Percentiles rank a stretch among this genome's conserved stretches.
Conservation (phyloP, 2,113 vertebrate genomes). For the Clupea harengus region DNA sequence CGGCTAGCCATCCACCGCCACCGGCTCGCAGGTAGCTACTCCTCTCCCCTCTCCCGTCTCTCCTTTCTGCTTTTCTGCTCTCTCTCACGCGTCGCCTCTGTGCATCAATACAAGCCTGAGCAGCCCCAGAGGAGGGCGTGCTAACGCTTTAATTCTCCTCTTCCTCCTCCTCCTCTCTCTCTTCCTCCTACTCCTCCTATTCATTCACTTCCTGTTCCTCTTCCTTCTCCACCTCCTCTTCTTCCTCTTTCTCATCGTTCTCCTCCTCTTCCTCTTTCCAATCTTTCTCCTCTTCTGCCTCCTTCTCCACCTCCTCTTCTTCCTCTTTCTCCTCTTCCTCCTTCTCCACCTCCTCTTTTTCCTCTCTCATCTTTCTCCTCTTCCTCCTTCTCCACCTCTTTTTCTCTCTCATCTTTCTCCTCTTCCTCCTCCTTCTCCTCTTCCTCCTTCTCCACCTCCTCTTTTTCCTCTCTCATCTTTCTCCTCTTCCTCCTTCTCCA, state of each 20-base stretch:
- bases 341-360: background rate
- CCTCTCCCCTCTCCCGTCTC: background rate
- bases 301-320: slow-evolving; percentile 19
- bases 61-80: slow-evolving; percentile 48
- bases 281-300: background rate
- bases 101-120: slow-evolving; percentile 30
- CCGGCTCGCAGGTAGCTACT: slow-evolving; percentile 69
- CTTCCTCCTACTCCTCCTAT: slow-evolving; percentile 53
- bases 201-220: background rate
- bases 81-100: background rate
- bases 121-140: slow-evolving; percentile 51
- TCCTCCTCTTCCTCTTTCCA: background rate
- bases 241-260: background rate
- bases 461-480: background rate
- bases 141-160: slow-evolving; percentile 68
- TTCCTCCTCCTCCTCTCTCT: slow-evolving; percentile 57
- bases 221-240: background rate
- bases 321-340: background rate
- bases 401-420: background rate
- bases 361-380: background rate
- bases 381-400: background rate
- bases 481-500: background rate
- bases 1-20: slow-evolving; percentile 74
- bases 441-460: too few species aligned
- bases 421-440: background rate